Base-by-base conservation (phyloP, 1,140 invertebrate genomes). In the Microplitis demolitor region DNA sequence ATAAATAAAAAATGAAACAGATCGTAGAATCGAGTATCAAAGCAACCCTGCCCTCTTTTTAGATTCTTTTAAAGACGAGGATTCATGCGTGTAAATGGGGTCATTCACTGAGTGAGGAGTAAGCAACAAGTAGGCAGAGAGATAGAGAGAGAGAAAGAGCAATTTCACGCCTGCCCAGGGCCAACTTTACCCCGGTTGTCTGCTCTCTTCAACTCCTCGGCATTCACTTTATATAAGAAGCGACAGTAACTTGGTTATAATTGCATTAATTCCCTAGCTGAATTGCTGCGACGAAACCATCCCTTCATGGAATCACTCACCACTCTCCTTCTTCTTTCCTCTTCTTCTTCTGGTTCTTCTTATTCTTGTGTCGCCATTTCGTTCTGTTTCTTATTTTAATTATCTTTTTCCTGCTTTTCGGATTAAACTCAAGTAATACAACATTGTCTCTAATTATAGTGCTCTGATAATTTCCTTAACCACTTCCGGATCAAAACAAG, bases 71-170 rank as follows among this genome's bases (percentile, higher is more conserved):
- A 11, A 54, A 54, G 51, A 54, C 51, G 16, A 16, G 24, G 31
- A 53, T 34, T 54, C 51, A 34, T 67, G 45, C 33, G 66, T 67
- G 66, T 24, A 67, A 53, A 67, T 67, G 9, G 33, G 62, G 62
- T 64, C 62, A 37, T 62, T 62, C 60, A 37, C 60, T 60, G 56
- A 60, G 24, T 24, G 24, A 24, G 24, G 24, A 34, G 62, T 4
- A 14, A 64, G 62, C 62, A 64, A 64, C 62, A 64, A 64, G 62
- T 64, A 64, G 62, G 62, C 62, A 64, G 62, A 50, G 62, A 24
- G 24, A 24, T 24, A 24, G 24, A 24, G 24, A 24, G 24, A 24
- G 24, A 24, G 24, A 24, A 24, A 24, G 24, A 24, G 24, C 34
- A 62, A 62, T 62, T 62, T 37, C 60, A 62, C 60, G 60, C 60